A percentile compares a stretch with the other conserved stretches of the same genome.
Evolutionary conservation across 2,888 invertebrate genomes (phyloP).

Genomic region (Mesorhabditis belari): DNA sequence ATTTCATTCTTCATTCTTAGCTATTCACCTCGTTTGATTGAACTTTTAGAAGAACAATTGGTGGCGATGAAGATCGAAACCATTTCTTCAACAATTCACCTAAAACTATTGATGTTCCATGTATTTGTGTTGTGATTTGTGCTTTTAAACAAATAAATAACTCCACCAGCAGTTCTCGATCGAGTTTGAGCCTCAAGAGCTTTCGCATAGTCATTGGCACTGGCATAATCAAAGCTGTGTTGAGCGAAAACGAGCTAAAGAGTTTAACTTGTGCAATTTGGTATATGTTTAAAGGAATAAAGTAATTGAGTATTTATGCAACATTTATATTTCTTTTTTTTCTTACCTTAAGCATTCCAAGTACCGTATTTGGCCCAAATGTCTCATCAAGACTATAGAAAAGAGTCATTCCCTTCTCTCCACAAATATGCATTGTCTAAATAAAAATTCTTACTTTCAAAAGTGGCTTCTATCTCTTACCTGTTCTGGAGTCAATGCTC

Average conservation of each 20-base stretch:
- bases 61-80: background rate
- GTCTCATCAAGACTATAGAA: background rate
- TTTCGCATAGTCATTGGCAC: background rate
- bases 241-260: background rate
- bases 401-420: background rate
- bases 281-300: too few relatives aligned
- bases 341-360: background rate
- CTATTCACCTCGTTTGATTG: background rate
- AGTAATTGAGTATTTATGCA: too few relatives aligned
- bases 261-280: too few relatives aligned
- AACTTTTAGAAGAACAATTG: background rate
- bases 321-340: too few relatives aligned
- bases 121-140: background rate
- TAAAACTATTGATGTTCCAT: too few relatives aligned
- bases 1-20: too few relatives aligned
- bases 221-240: background rate
- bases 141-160: background rate
- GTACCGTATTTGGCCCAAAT: background rate
- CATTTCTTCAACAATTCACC: background rate
- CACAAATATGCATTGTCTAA: background rate
- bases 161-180: background rate
- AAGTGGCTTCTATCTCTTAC: too few relatives aligned
- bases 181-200: background rate
- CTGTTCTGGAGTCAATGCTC: too few relatives aligned
- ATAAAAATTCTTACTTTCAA: too few relatives aligned